A percentile compares a stretch with the other conserved stretches of the same genome.
Evolutionary conservation across 2,888 invertebrate genomes (phyloP).

Genomic region (Agonopterix heracliana): DNA sequence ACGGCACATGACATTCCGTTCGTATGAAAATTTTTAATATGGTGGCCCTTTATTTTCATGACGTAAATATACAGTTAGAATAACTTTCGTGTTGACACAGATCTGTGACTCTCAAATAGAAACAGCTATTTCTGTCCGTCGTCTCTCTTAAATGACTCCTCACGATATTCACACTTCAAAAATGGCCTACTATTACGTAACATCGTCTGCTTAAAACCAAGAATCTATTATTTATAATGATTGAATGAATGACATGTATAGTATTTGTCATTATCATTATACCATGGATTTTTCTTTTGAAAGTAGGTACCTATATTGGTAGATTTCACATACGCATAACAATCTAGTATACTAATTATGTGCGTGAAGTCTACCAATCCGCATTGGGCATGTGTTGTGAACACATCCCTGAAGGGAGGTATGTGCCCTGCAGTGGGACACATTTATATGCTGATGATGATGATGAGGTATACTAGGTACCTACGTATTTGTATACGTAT

Average conservation of each 20-base stretch:
- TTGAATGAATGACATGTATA: not conserved
- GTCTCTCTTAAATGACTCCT: slow-evolving; percentile 58
- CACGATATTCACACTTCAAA: slow-evolving; percentile 49
- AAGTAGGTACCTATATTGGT: too few species aligned
- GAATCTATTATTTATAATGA: not conserved
- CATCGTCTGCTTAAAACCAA: slow-evolving; percentile 18
- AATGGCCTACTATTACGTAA: slow-evolving; percentile 48
- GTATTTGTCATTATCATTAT: too few species aligned
- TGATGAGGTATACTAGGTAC: too few species aligned
- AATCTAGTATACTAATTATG: too few species aligned
- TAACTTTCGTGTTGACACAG: slow-evolving; percentile 65
- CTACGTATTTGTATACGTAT: too few species aligned
- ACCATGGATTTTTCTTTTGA: too few species aligned
- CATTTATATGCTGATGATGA: too few species aligned
- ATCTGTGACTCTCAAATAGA: slow-evolving; percentile 56
- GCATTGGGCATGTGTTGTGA: too few species aligned
- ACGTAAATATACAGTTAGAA: slow-evolving; percentile 27
- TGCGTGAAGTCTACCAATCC: too few species aligned
- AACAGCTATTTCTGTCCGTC: slow-evolving; percentile 55
- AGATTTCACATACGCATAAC: too few species aligned
- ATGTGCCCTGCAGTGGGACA: too few species aligned
- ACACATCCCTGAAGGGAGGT: too few species aligned
- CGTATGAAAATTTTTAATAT: not conserved
- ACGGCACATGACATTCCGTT: not conserved
- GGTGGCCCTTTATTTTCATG: not conserved